phyloP scores from a whole-genome alignment of 2,888 invertebrate species.

The Bombylius discolor region DNA sequence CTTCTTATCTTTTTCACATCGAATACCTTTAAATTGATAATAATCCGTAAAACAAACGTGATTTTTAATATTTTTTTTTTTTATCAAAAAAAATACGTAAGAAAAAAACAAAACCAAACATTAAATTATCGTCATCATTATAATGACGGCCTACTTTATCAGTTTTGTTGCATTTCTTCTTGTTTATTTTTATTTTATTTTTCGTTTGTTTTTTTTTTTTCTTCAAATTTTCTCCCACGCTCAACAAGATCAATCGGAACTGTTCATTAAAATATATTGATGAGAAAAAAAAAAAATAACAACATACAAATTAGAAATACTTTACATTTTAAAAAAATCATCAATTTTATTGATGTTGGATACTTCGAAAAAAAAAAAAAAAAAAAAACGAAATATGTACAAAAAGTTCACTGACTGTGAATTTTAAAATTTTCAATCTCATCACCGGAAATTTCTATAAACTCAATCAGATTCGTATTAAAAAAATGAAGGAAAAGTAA shows the following conservation, averaged over 20 bases:
- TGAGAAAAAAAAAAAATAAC: slow-evolving; percentile 1
- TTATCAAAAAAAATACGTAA: no score
- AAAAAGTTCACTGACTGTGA: slow-evolving; percentile 13
- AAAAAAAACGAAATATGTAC: background rate
- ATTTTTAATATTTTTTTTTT: background rate
- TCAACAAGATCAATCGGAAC: slow-evolving; percentile 1
- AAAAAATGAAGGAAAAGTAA: background rate
- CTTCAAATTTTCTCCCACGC: slow-evolving; percentile 12
- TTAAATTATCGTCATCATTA: no score
- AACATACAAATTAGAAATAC: background rate
- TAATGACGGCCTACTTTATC: background rate
- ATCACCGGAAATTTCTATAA: slow-evolving; percentile 12
- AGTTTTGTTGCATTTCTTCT: background rate
- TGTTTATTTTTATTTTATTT: no score
- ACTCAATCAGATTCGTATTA: slow-evolving; percentile 2
- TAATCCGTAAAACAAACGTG: slow-evolving; percentile 2
- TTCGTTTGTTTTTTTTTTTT: background rate
- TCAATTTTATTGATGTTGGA: no score
- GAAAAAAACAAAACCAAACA: no score
- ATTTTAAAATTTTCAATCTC: slow-evolving; percentile 7
- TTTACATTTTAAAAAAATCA: no score
- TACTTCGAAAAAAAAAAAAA: background rate
- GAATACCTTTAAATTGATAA: background rate
- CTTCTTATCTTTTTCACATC: no score
- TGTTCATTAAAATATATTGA: slow-evolving; percentile 5